These are phyloP conservation scores for Enchytraeus crypticus DNA, from an alignment of 2,888 invertebrate species.

Conservation along the genomic window DNA sequence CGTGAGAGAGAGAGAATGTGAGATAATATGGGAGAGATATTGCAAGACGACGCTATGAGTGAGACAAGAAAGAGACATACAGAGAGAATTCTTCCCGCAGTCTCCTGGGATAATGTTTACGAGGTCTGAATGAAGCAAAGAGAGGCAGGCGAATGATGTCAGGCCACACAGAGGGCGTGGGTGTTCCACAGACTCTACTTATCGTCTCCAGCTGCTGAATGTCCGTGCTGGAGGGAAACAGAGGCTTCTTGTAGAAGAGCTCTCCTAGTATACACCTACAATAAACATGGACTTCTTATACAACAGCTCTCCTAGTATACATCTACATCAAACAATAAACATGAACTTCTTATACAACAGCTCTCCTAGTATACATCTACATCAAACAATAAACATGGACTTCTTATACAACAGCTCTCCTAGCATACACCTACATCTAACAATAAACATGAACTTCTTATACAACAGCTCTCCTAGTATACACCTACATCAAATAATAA, in stretches of 20 bases:
- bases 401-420: neutral
- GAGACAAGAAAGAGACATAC: slow-evolving; percentile 52
- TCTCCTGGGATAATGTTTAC: slow-evolving; percentile 76
- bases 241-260: slow-evolving; percentile 84
- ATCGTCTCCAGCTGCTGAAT: slow-evolving; percentile 88
- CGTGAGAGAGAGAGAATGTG: too few relatives aligned
- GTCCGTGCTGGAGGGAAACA: slow-evolving; percentile 90
- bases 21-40: too few relatives aligned
- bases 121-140: slow-evolving; percentile 82
- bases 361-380: too few relatives aligned
- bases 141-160: slow-evolving; percentile 82
- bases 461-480: too few relatives aligned
- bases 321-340: too few relatives aligned
- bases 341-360: too few relatives aligned
- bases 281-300: too few relatives aligned
- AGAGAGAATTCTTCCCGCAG: slow-evolving; percentile 80
- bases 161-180: slow-evolving; percentile 94
- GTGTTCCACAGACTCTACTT: slow-evolving; percentile 80
- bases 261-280: slow-evolving; percentile 93
- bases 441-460: too few relatives aligned
- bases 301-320: too few relatives aligned
- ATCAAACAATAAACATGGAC: too few relatives aligned
- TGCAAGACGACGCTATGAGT: too few relatives aligned
- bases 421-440: neutral
- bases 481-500: too few relatives aligned